Evolutionary conservation across 2,113 vertebrate genomes (phyloP).

Genomic region (Chloebia gouldiae): DNA sequence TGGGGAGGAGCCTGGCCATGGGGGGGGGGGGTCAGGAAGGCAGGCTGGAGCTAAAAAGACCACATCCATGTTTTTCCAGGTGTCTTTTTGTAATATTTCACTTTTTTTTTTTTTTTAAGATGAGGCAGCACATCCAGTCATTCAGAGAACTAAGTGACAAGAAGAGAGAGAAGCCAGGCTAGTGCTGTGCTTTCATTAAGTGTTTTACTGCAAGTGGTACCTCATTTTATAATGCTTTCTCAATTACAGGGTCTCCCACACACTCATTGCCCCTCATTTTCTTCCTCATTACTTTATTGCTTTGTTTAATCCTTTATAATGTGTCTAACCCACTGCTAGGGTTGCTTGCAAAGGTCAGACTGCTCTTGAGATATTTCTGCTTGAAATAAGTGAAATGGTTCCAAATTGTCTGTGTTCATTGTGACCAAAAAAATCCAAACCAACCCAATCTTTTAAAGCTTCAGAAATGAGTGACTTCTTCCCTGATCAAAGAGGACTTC

Average conservation of each 20-base stretch:
- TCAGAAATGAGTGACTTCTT: not conserved
- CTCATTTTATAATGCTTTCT: constrained; percentile 31
- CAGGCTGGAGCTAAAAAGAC: constrained; percentile 59
- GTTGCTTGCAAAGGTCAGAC: constrained; percentile 24
- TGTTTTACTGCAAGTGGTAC: constrained; percentile 25
- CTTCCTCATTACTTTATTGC: constrained; percentile 31
- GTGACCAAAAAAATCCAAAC: not conserved
- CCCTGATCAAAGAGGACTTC: not conserved
- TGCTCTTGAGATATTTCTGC: not conserved
- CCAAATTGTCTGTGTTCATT: not conserved
- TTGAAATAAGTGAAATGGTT: not conserved
- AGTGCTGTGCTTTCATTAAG: constrained; percentile 3
- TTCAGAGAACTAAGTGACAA: constrained; percentile 71
- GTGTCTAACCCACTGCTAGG: not conserved
- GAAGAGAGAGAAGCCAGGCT: constrained; percentile 21
- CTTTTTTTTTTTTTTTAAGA: constrained; percentile 65
- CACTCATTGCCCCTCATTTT: not conserved
- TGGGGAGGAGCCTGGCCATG: not conserved
- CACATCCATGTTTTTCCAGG: constrained; percentile 77
- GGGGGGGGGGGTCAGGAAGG: not conserved
- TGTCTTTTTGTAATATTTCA: constrained; percentile 77
- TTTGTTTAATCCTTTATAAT: constrained; percentile 33
- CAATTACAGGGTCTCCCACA: not conserved
- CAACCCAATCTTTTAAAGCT: not conserved
- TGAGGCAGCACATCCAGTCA: constrained; percentile 57